Evolutionary conservation across 2,888 invertebrate genomes (phyloP).

Genomic region (Cosmorhoe ocellata): DNA sequence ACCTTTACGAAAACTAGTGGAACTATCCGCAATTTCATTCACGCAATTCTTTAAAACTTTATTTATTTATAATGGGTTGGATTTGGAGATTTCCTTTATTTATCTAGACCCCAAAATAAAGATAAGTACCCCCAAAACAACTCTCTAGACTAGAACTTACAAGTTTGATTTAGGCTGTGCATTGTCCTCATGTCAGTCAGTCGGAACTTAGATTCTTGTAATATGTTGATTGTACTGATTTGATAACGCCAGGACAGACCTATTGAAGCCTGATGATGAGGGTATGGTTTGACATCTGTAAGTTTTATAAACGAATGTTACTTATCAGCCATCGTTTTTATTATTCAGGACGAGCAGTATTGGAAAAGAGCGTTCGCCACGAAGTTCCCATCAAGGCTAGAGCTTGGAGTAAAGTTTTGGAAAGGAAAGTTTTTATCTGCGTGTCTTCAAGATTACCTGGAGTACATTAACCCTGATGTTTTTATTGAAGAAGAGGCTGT

Average conservation of each 20-base stretch:
- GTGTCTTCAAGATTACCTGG: slow-evolving; percentile 71
- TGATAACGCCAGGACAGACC: background rate
- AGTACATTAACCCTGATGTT: slow-evolving; percentile 67
- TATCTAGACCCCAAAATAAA: too few relatives aligned
- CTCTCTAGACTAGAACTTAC: too few relatives aligned
- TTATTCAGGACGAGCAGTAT: slow-evolving; percentile 82
- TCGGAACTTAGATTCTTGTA: too few relatives aligned
- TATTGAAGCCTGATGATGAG: slow-evolving; percentile 13
- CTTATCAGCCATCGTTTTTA: slow-evolving; percentile 32
- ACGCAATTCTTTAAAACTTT: too few relatives aligned
- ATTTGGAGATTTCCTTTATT: too few relatives aligned
- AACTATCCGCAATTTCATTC: too few relatives aligned
- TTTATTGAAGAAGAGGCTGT: slow-evolving; percentile 69
- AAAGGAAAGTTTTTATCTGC: slow-evolving; percentile 79
- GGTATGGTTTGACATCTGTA: slow-evolving; percentile 12
- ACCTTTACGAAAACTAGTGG: too few relatives aligned
- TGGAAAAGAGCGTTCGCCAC: slow-evolving; percentile 82
- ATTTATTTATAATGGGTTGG: too few relatives aligned
- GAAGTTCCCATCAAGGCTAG: slow-evolving; percentile 61
- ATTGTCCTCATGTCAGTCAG: too few relatives aligned
- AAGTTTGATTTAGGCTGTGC: too few relatives aligned
- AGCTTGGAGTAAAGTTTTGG: slow-evolving; percentile 81
- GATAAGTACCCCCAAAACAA: too few relatives aligned
- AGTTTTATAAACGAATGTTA: slow-evolving; percentile 4
- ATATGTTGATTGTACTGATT: too few relatives aligned